phyloP scores from a whole-genome alignment of 2,797 vertebrate species.

The Anisognathus igniventris region DNA sequence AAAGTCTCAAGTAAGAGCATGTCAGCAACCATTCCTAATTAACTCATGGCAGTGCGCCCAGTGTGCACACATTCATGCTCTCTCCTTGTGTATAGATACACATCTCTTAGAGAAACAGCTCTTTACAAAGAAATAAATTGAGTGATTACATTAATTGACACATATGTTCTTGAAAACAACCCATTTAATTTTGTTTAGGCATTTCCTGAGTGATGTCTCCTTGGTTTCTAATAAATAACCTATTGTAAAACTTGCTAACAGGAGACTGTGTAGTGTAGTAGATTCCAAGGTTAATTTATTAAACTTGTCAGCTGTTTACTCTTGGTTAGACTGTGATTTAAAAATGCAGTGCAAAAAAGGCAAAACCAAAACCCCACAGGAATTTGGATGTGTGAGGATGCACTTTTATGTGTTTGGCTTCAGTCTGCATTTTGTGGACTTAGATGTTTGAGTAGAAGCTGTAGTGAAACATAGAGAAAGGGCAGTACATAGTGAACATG shows the following conservation, averaged over 20 bases:
- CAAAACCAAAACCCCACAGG: neutral
- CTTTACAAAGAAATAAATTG: constrained; percentile 43
- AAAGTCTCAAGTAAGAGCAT: neutral
- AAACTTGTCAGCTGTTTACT: neutral
- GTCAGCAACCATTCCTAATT: constrained; percentile 23
- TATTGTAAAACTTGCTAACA: neutral
- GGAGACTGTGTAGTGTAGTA: neutral
- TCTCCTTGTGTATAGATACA: constrained; percentile 3
- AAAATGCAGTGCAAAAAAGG: neutral
- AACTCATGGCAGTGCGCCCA: constrained; percentile 25
- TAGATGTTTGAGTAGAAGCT: neutral
- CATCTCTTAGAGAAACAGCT: constrained; percentile 38
- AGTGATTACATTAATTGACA: constrained; percentile 52
- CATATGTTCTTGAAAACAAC: constrained; percentile 18
- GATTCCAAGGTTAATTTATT: neutral
- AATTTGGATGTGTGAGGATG: neutral
- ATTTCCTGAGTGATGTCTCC: constrained; percentile 18
- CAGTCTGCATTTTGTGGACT: neutral
- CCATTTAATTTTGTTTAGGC: constrained; percentile 46
- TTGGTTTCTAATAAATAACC: constrained; percentile 42
- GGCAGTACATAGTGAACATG: accelerated
- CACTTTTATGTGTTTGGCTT: neutral
- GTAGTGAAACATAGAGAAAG: neutral
- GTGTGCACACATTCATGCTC: neutral
- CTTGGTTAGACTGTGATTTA: neutral